Conservation (phyloP, 2,113 vertebrate genomes). For the Potamarius usumacintae region DNA sequence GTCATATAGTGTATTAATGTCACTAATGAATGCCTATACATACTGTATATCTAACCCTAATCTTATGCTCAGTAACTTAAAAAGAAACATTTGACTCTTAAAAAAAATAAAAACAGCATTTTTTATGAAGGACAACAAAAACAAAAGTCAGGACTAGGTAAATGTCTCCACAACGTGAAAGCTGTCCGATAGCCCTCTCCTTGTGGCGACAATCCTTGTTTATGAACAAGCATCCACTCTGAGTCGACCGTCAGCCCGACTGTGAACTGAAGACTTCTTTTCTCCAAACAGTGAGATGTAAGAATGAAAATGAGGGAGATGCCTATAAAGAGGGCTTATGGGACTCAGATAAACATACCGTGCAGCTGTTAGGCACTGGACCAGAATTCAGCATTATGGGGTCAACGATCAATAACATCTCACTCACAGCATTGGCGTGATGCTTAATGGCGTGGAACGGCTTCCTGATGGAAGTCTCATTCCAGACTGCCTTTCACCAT, state of each 20-base stretch:
- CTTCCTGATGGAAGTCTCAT: slow-evolving; percentile 40
- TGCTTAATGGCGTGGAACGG: slow-evolving; percentile 41
- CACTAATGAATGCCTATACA: background rate
- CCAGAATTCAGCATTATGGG: slow-evolving; percentile 24
- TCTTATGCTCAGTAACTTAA: background rate
- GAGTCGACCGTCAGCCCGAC: background rate
- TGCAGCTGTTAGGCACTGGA: slow-evolving; percentile 2
- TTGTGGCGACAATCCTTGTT: background rate
- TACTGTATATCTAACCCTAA: background rate
- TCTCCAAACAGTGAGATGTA: background rate
- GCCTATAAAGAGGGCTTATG: slow-evolving; percentile 10
- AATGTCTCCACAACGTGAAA: background rate
- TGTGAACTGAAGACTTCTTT: background rate
- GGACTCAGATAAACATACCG: slow-evolving; percentile 4
- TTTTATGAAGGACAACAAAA: background rate
- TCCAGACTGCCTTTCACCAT: slow-evolving; percentile 13
- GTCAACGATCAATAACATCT: slow-evolving; percentile 26
- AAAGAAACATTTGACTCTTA: background rate
- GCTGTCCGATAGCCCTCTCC: background rate
- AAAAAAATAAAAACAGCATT: background rate
- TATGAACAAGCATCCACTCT: background rate
- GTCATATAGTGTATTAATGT: background rate
- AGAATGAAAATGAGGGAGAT: slow-evolving; percentile 7
- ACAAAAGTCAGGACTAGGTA: background rate
- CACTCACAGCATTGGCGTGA: slow-evolving; percentile 1